phyloP scores from a whole-genome alignment of 2,888 invertebrate genomes.

The Athripsodes cinereus region DNA sequence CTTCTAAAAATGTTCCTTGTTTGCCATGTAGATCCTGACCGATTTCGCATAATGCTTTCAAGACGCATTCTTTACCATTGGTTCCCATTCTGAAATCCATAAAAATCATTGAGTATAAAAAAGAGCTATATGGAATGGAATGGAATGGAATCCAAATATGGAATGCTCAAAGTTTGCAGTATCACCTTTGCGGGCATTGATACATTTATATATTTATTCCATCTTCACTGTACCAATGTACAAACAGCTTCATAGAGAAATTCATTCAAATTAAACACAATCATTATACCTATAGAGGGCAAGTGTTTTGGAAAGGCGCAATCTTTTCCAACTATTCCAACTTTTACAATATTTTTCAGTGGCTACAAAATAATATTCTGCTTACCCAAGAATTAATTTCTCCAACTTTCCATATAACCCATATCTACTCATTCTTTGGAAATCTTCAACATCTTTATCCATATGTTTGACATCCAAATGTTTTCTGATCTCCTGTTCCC shows the following conservation, averaged over 20 bases:
- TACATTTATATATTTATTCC: background rate
- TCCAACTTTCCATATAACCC: constrained; percentile 59
- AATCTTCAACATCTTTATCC: constrained; percentile 38
- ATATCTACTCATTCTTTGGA: constrained; percentile 56
- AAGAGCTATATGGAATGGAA: background rate
- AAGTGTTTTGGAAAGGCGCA: too few relatives aligned
- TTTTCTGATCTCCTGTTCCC: constrained; percentile 33
- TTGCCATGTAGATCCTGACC: constrained; percentile 42
- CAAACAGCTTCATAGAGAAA: too few relatives aligned
- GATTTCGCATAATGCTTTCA: constrained; percentile 59
- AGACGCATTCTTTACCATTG: constrained; percentile 56
- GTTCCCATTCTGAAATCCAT: constrained; percentile 50
- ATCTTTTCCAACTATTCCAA: too few relatives aligned
- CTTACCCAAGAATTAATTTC: constrained; percentile 57
- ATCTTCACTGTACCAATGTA: too few relatives aligned
- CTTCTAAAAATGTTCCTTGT: constrained; percentile 57
- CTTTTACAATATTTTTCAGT: too few relatives aligned
- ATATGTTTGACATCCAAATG: constrained; percentile 36
- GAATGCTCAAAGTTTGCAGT: too few relatives aligned
- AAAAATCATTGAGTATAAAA: too few relatives aligned
- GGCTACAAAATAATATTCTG: too few relatives aligned
- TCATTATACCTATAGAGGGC: too few relatives aligned
- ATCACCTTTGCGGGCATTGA: background rate
- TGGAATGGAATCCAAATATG: too few relatives aligned
- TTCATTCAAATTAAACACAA: too few relatives aligned